Base-by-base conservation (phyloP, 2,888 invertebrate species). In the Leptinotarsa rubiginosa region DNA sequence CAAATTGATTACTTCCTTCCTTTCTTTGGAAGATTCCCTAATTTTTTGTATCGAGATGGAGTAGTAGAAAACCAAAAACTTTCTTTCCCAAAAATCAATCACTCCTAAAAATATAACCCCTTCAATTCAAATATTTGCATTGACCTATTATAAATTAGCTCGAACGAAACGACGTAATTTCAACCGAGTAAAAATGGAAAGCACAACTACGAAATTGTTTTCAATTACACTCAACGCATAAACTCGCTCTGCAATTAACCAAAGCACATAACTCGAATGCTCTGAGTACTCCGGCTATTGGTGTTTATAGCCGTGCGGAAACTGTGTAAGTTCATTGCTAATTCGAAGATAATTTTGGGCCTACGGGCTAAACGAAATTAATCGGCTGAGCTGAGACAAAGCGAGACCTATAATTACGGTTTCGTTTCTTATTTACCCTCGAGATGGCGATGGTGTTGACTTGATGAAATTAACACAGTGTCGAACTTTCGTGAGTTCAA, bases 281-380 rank as follows among this genome's bases (percentile, higher is more conserved):
- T 56, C 22, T 56, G 56, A 56, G 56, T 56, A 22, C 56, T 20
- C 56, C 13, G 22, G 56, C 56, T 56, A 56, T 25, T 56, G 56
- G 56, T 56, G 56, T 56, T 56, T 56, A 56, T 56, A 56, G 56
- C 22, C 56, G 56, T 56, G 56, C 56, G 56, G 56, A 56, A 56
- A 56, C 56, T 56, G 22, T 20, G 56, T 56, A 22, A 56, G 56
- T 56, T 56, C 56, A 56, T 56, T 56, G 22, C 56, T 56, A 56
- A 56, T 56, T 56, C 20, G 56, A 20, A 56, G 56, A 56, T 56
- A 56, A 56, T 56, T 56, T 22, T 56, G 22, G 22, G 56, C 22
- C 56, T 56, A 56, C 22, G 4, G 56, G 56, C 22, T 15, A 15
- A 56, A 56, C 56, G 56, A 56, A 56, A 56, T 22, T 22, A 22